phyloP scores from a whole-genome alignment of 2,888 invertebrate species.

The Clanis bilineata region DNA sequence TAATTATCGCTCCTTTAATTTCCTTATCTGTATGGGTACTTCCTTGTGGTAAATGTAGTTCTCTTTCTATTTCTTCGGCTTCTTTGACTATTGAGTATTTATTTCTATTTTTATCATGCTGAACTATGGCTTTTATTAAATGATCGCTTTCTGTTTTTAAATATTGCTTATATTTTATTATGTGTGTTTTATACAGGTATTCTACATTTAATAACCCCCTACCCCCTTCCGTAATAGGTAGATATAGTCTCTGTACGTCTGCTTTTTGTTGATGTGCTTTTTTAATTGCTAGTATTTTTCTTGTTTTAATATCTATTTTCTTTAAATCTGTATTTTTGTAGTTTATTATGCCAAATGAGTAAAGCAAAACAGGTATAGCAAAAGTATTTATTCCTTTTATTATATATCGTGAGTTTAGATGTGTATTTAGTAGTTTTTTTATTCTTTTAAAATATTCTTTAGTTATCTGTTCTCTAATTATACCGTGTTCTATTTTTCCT shows the following conservation, averaged over 20 bases:
- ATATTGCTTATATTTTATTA: constrained; percentile 21
- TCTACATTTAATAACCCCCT: constrained; percentile 21
- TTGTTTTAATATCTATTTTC: constrained; percentile 22
- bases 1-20: no score
- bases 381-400: not conserved
- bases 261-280: constrained; percentile 28
- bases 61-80: no score
- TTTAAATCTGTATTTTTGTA: constrained; percentile 19
- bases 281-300: constrained; percentile 23
- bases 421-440: no score
- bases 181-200: constrained; percentile 21
- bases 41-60: no score
- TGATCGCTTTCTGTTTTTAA: constrained; percentile 17
- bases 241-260: constrained; percentile 24
- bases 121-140: constrained; percentile 16
- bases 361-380: no score
- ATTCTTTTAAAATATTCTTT: no score
- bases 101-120: constrained; percentile 19
- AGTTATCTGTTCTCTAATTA: constrained; percentile 20
- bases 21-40: no score
- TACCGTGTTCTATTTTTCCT: constrained; percentile 23
- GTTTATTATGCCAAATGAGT: no score
- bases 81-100: constrained; percentile 1
- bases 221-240: constrained; percentile 20
- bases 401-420: constrained; percentile 21